Percentiles rank a stretch among this genome's conserved stretches.
These are phyloP conservation scores for Craseonycteris thonglongyai DNA, from an alignment of 2,113 vertebrate genomes.

Conservation along the genomic window DNA sequence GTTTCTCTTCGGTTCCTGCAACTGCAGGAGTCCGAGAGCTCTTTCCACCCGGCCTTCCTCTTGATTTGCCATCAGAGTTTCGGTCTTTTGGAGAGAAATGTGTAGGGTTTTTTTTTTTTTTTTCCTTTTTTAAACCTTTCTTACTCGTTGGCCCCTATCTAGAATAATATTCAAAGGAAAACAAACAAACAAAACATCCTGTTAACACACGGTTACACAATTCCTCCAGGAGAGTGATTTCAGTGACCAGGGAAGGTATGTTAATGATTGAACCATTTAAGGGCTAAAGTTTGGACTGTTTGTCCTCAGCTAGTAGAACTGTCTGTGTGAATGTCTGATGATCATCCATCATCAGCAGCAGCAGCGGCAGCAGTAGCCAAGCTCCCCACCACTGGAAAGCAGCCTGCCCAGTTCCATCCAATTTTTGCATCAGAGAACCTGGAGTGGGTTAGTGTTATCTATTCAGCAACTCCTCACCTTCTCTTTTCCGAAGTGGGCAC, in stretches of 20 bases:
- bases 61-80: not conserved
- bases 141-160: fast-evolving
- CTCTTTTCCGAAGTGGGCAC: not conserved
- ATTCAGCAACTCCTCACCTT: fast-evolving
- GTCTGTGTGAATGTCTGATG: not conserved
- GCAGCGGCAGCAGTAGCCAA: not conserved
- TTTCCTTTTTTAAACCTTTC: not conserved
- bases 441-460: too few relatives aligned
- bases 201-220: not conserved
- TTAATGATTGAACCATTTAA: not conserved
- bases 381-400: too few relatives aligned
- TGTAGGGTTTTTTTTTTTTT: not conserved
- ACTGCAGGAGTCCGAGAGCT: not conserved
- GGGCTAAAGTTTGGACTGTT: not conserved
- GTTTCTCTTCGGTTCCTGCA: too few relatives aligned
- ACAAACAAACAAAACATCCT: not conserved
- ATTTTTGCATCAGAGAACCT: not conserved
- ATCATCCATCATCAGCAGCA: too few relatives aligned
- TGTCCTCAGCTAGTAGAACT: not conserved
- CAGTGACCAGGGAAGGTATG: not conserved
- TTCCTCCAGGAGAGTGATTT: not conserved
- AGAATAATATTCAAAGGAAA: not conserved
- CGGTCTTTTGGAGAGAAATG: not conserved
- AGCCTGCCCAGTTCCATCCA: not conserved
- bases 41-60: too few relatives aligned